Evolutionary conservation across 2,888 invertebrate genomes (phyloP), one percentile per base, ranked within the genome.

Genomic region (Dysmachus trigonus): DNA sequence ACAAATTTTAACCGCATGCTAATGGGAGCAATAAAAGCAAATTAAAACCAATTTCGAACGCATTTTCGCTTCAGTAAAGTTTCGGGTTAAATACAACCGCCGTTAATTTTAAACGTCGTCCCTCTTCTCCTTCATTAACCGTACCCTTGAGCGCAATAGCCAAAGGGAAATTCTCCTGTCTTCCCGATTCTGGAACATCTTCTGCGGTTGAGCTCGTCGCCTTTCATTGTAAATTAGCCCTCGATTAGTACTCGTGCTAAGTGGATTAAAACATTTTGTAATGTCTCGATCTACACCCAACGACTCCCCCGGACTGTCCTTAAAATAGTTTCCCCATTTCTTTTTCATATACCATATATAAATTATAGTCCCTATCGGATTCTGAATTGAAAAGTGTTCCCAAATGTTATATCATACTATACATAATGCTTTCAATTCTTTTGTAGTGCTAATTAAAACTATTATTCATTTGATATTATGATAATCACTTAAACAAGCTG

Each of bases 21-120:
- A 86, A 86, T 87, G 85, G 77, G 38, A 84, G 77, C 86, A 85
- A 87, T 87, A 85, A 86, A 79, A 85, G 85, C 85, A 87, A 87
- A 87, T 87, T 87, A 87, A 87, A 87, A 87, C 86, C 87, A 87
- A 87, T 87, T 86, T 86, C 79, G 85, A 85, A 87, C 79, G 74
- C 86, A 86, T 87, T 87, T 87, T 31, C 85, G 73, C 86, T 81
- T 62, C 81, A 79, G 74, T 86, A 81, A 82, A 87, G 84, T 79
- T 84, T 73, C 53, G 81, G 62, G 47, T 82, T 86, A 84, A 85
- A 86, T 31, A 71, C 47, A 72, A 79, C 79, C 51, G 47, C 74
- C 79, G 84, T 86, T 85, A 87, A 86, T 86, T 87, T 87, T 85
- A 86, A 82, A 85, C 81, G 85, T 83, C 27, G n/a, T 77, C 47